Evolutionary conservation across 2,797 vertebrate genomes (phyloP), one percentile per base, ranked within the genome.

Genomic region (Chiroxiphia lanceolata): DNA sequence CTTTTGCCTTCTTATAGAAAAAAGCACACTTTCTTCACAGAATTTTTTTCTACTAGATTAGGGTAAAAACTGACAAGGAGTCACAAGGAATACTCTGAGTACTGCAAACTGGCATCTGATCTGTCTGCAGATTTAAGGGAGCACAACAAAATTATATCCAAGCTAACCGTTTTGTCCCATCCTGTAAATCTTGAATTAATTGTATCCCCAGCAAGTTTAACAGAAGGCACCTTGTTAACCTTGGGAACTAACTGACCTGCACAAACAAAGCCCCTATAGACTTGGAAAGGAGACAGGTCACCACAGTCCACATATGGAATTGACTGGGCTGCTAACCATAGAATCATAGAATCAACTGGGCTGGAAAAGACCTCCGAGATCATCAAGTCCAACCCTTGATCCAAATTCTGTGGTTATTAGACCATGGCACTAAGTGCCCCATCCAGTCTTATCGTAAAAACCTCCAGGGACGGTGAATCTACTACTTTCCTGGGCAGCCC

Each of bases 221-320:
- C 31, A 84, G 57, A 50, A 76, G 27, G 2, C 10, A 25, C 6
- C 21, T 64, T 42, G 12, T 60, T 68, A 60, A 61, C 23, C 19
- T 9, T 22, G 42, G 6, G 44, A 20, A 31, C 26, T 26, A 38
- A 19, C 4, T 44, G 61, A 36, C 18, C 15, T 82, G 18, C 7
- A 19, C 15, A 65, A 33, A 69, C 6, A 61, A 25, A 86, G 13
- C 1, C 12, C 47, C 29, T 53, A 0, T 0, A 15, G 29, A 17
- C 15, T 56, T 33, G 11, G 25, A 48, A 80, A 78, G 20, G 6
- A 56, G 47, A 29, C 25, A 22, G 18, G 29, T 69, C 56, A 45
- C 13, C 6, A 3, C 0, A 56, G 34, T 19, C 14, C n/a, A 10
- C 19, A 8, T 2, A 7, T 5, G 7, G 44, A 40, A 40, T 47